Base-by-base conservation (phyloP, 2,113 vertebrate genomes). In the Grammomys dolichurus region DNA sequence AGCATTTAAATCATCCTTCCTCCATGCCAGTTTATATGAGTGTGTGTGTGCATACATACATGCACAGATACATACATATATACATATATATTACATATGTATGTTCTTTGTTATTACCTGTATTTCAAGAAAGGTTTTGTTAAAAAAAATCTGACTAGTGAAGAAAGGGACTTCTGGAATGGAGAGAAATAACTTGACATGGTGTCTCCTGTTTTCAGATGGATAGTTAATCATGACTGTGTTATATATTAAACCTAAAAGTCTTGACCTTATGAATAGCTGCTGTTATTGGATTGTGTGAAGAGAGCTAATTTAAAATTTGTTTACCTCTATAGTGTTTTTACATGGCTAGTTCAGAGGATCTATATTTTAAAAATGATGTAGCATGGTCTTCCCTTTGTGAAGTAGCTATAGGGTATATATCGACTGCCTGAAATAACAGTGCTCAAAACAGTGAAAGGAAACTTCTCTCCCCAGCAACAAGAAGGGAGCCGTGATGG, bases 361-460 rank as follows among this genome's bases (percentile, higher is more conserved):
- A 31, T 2, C 14, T 10, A 1, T 19, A 75, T 77, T 92, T 92
- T 13, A 91, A 93, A 91, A n/a, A 22, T 14, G 36, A 48, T 69
- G 58, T 1, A 46, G 16, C 77, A 20, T 73, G 20, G n/a, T 43
- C 87, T 87, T 63, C 12, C 46, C 91, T 78, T 5, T 43, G 20
- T 24, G 54, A 60, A 73, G 89, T 65, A 20, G 72, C 78, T 93
- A 80, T 88, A 91, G 17, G 85, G 12, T 75, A 63, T 36, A 26
- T 95, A 95, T 58, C 36, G 77, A 94, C 48, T 89, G 31, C 51
- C 78, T 90, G 86, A 95, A 96, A 93, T 89, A 93, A 91, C 65
- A 88, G 43, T 46, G 63, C 28, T 95, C 65, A 76, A 92, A 92
- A 40, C 86, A 58, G 80, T n/a, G 46, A 95, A 97, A 95, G 87